Evolutionary conservation across 2,888 invertebrate species (phyloP).

Genomic region (Aethes cnicana): DNA sequence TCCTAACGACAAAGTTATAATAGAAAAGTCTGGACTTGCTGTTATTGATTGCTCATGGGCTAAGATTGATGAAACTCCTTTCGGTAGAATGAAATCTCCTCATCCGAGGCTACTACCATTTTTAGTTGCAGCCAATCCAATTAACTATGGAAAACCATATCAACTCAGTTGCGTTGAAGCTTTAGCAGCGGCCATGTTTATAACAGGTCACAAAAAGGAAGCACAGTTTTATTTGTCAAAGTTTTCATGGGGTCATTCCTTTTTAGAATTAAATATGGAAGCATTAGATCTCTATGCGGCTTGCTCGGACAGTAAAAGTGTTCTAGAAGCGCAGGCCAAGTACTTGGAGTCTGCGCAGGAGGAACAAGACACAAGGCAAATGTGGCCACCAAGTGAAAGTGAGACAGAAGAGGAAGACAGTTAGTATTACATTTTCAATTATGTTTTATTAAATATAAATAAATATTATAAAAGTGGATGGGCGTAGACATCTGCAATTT

Average conservation of each 20-base stretch:
- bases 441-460: slow-evolving; percentile 1
- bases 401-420: slow-evolving; percentile 54
- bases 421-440: slow-evolving; percentile 22
- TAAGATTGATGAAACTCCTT: slow-evolving; percentile 94
- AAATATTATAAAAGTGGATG: no score
- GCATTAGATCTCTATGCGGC: slow-evolving; percentile 90
- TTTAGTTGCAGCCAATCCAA: slow-evolving; percentile 98
- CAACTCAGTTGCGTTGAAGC: slow-evolving; percentile 99
- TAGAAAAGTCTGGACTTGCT: slow-evolving; percentile 91
- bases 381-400: slow-evolving; percentile 73
- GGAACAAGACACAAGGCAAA: slow-evolving; percentile 73
- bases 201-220: slow-evolving; percentile 90
- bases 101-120: slow-evolving; percentile 95
- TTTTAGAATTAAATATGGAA: slow-evolving; percentile 92
- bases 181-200: slow-evolving; percentile 95
- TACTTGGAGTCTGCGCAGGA: slow-evolving; percentile 85
- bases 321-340: slow-evolving; percentile 89
- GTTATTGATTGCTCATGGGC: slow-evolving; percentile 99
- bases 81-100: slow-evolving; percentile 91
- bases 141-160: slow-evolving; percentile 98
- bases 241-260: slow-evolving; percentile 98
- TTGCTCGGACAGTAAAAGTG: slow-evolving; percentile 90
- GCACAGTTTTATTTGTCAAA: slow-evolving; percentile 92
- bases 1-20: slow-evolving; percentile 90
- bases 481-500: no score